Evolutionary conservation across 2,797 vertebrate genomes (phyloP), one percentile per base, ranked within the genome.

Genomic region (Gymnoscopelus braueri): DNA sequence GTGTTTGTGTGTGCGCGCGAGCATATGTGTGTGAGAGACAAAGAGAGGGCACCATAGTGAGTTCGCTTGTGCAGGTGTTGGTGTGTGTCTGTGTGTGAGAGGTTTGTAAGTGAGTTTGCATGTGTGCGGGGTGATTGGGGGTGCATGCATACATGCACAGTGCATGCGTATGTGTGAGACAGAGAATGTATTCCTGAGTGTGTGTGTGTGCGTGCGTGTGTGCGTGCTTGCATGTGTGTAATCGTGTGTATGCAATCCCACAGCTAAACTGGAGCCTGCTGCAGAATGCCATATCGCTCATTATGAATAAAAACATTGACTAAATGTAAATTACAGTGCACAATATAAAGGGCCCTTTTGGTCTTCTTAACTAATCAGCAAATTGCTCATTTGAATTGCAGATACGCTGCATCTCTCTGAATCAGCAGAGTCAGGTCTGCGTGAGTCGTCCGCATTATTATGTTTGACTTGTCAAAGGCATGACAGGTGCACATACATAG

Each of bases 331-430:
- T 85, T 82, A 48, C 65, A 49, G n/a, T 54, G 52, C n/a, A 54
- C 52, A 15, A n/a, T 54, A 54, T 15, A 54, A 54, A 9, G 52
- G 52, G 23, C 39, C 78, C 73, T 85, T 79, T 81, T 79, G 77
- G 73, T 75, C 83, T 72, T 3, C 69, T 69, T 77, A 71, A 72
- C 81, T 81, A 81, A 88, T 90, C 84, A 84, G 82, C 19, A 60
- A 78, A 71, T 63, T 68, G 70, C 63, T 85, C 65, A 86, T 87
- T 85, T 84, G 72, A 84, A 80, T 88, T 87, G 77, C 74, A 87
- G 83, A 86, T 83, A 44, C 0, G 26, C n/a, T 3, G 7, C 11
- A 61, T 51, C 65, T 78, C 63, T 0, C 55, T 50, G 60, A 44
- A 44, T 44, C 39, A 44, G 39, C 39, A 44, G 39, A 44, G 39